Base-by-base conservation (phyloP, 2,113 vertebrate species). In the Corythaixoides concolor region DNA sequence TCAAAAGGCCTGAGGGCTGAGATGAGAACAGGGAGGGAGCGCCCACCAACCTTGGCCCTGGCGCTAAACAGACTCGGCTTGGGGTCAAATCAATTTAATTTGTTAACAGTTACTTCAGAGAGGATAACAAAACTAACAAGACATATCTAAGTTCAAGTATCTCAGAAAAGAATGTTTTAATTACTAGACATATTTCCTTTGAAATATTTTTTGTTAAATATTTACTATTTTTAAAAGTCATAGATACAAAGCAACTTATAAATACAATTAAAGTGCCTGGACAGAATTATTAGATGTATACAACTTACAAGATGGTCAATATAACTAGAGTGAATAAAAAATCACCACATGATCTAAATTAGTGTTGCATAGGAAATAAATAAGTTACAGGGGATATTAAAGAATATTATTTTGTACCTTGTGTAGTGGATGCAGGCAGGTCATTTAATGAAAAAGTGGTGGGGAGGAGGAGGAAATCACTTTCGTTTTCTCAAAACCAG, bases 381-480 rank as follows among this genome's bases (percentile, higher is more conserved):
- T 72, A 82, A 72, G 11, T 30, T 60, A 59, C 53, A 87, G 39
- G 79, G 62, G 69, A 85, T 95, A 94, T 89, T 88, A 92, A 93
- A 81, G 2, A 50, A 19, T 56, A 56, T 60, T 91, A 45, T 78
- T 92, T 86, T 70, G 4, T 73, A n/a, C 8, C 26, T 75, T 85
- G 37, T 83, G 11, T 82, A n/a, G 66, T 73, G 63, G 50, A 73
- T 76, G 11, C 26, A 82, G 21, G 11, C 26, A 79, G 35, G 15
- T 49, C 8, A 56, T 77, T 67, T 87, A 92, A 89, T 77, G 9
- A 89, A 82, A 93, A 86, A 75, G 32, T 5, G 1, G 6, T 10
- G 16, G 8, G 3, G 21, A 4, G 14, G 5, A 16, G 22, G 49
- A 20, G 16, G 8, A 55, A 24, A 67, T 43, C 27, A 32, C 12